Base-by-base conservation (phyloP, 2,888 invertebrate genomes). In the Hylaea fasciaria region DNA sequence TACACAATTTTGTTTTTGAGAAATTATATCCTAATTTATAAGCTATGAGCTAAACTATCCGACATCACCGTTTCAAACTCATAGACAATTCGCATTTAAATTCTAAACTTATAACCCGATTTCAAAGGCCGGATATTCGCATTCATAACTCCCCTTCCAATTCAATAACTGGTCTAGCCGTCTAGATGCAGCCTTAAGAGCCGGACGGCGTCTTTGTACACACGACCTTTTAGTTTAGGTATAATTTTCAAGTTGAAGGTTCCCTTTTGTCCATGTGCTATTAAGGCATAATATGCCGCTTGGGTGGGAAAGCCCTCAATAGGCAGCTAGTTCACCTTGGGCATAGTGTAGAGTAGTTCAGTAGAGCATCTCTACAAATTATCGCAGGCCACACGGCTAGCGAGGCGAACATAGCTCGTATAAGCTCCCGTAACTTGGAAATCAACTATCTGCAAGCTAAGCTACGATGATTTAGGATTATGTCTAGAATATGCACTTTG, bases 191-290 rank as follows among this genome's bases (percentile, higher is more conserved):
- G 77, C 77, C 80, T 79, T 78, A 79, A 72, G 72, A 66, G 70
- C 71, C 78, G 75, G 70, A 69, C 77, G 72, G 69, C 61, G 64
- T 60, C 73, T 84, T 87, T 87, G 78, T 86, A 59, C 17, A 56
- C 63, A 58, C 84, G 89, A 91, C 91, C 91, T 91, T n/a, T 28
- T 90, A 89, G 81, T 83, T 83, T 86, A n/a, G n/a, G n/a, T n/a
- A 85, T 84, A 85, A 78, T 76, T 82, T 83, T 87, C 89, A 90
- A 90, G 90, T 91, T 91, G 87, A 91, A 91, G 90, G 91, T 89
- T 84, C 77, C 71, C 83, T 61, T 83, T 89, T 87, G 78, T 87
- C 61, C 46, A 45, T 13, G 46, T 67, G 66, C 62, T 67, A 62
- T 66, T 81, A 79, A 79, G 78, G 80, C 79, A 78, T 74, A 81